Conservation (phyloP, 2,888 invertebrate species). For the Dendrolimus houi region DNA sequence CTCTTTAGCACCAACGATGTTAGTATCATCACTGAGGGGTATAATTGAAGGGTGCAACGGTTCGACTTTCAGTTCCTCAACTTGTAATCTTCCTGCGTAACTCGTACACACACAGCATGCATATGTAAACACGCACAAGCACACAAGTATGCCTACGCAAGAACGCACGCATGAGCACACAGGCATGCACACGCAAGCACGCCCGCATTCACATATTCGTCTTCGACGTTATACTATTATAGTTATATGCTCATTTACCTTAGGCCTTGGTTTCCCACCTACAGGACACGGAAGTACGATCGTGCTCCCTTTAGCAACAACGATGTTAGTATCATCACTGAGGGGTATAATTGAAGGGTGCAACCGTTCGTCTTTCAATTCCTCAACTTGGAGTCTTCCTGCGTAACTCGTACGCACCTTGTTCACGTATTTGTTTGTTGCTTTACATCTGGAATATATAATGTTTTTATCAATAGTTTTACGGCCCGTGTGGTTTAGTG, state of each 20-base stretch:
- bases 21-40: constrained; percentile 22
- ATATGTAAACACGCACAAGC: too few species aligned
- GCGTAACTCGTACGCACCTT: constrained; percentile 60
- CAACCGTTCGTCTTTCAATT: constrained; percentile 15
- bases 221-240: too few species aligned
- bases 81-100: constrained; percentile 50
- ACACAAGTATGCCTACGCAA: too few species aligned
- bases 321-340: constrained; percentile 27
- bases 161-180: too few species aligned
- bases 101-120: constrained; percentile 45
- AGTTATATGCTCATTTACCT: constrained; percentile 30
- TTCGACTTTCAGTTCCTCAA: constrained; percentile 25
- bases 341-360: constrained; percentile 26
- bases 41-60: constrained; percentile 24
- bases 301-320: constrained; percentile 54
- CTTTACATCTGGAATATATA: constrained; percentile 51
- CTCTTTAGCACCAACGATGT: constrained; percentile 51
- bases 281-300: constrained; percentile 77
- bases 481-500: too few species aligned
- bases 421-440: constrained; percentile 49
- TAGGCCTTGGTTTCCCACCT: constrained; percentile 76
- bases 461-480: neutral
- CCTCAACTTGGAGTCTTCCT: constrained; percentile 51
- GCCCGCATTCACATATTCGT: too few species aligned
- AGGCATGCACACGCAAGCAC: too few species aligned